Evolutionary conservation across 2,113 vertebrate genomes (phyloP).

Genomic region (Nothoprocta perdicaria): DNA sequence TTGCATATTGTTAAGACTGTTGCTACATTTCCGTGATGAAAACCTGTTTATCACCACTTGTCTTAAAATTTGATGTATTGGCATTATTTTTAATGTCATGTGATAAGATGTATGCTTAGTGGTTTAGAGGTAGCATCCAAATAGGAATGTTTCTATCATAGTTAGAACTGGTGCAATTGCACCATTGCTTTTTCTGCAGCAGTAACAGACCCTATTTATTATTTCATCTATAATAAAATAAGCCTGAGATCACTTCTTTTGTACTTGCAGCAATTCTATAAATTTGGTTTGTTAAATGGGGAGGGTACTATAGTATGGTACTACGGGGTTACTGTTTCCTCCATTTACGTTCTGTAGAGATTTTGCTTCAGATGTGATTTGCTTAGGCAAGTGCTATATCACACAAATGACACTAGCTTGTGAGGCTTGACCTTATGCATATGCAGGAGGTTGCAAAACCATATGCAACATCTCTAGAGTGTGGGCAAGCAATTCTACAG

Average conservation of each 20-base stretch:
- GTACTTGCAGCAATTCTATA: neutral
- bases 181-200: neutral
- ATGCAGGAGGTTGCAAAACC: too few relatives aligned
- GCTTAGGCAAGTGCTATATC: neutral
- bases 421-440: neutral
- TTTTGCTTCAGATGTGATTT: neutral
- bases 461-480: neutral
- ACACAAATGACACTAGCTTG: neutral
- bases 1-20: constrained; percentile 6
- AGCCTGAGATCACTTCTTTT: neutral
- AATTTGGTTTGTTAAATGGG: neutral
- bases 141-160: constrained; percentile 19
- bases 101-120: neutral
- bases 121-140: constrained; percentile 11
- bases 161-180: constrained; percentile 26
- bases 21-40: neutral
- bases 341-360: neutral
- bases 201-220: neutral
- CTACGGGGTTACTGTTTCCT: neutral
- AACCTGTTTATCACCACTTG: neutral
- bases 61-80: constrained; percentile 22
- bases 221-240: constrained; percentile 2
- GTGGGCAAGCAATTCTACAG: neutral
- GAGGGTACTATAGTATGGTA: neutral
- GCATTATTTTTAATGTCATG: neutral